These are phyloP conservation scores for Porites lutea DNA, from an alignment of 64 coral and sea anemone species.

Conservation along the genomic window DNA sequence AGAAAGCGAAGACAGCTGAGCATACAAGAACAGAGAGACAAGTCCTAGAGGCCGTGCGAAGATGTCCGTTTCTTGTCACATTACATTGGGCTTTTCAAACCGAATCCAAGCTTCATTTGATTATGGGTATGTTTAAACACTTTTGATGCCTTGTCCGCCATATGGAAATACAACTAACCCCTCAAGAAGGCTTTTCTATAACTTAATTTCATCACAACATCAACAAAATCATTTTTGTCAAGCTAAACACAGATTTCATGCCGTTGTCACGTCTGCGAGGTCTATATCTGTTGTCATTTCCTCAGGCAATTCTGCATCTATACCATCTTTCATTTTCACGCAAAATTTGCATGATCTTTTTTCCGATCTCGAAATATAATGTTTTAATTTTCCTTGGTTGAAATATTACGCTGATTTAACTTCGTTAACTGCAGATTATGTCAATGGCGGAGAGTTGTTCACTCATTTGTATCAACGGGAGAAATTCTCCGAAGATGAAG, in stretches of 20 bases:
- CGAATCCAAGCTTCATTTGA: constrained; percentile 97
- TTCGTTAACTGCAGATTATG: constrained; percentile 80
- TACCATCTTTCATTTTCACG: constrained; percentile 23
- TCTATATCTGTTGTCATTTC: background rate
- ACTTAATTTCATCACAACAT: background rate
- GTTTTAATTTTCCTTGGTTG: background rate
- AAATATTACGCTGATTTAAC: background rate
- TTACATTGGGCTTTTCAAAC: constrained; percentile 99
- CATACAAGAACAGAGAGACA: constrained; percentile 97
- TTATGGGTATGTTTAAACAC: constrained; percentile 86
- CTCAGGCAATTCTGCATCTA: background rate
- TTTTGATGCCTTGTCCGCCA: background rate
- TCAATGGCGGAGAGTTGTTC: constrained; percentile 96
- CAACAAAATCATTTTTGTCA: background rate
- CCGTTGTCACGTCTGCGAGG: background rate
- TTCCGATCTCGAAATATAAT: constrained; percentile 16
- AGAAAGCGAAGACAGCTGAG: constrained; percentile 98
- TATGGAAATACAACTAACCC: background rate
- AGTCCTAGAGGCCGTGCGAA: constrained; percentile 93
- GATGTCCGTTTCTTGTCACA: constrained; percentile 97
- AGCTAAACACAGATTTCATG: background rate
- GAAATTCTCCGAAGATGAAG: constrained; percentile 98
- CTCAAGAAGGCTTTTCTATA: background rate
- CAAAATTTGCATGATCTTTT: background rate
- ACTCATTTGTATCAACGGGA: constrained; percentile 98